Conservation (phyloP, 2,888 invertebrate species). For the Tenthredo notha region DNA sequence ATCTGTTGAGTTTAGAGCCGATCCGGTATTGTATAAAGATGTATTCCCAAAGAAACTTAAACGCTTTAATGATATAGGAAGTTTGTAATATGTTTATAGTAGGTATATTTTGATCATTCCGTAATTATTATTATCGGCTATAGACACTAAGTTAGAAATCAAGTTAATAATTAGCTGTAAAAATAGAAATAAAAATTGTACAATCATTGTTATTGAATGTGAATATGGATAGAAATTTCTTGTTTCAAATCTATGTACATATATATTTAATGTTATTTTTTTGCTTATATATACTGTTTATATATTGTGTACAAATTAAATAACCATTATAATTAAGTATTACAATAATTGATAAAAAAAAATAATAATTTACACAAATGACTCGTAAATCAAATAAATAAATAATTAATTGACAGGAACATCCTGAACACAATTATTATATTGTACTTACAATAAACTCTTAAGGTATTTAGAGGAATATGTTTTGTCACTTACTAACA, state of each 20-base stretch:
- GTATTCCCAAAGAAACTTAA: slow-evolving; percentile 92
- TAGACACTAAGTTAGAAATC: not conserved
- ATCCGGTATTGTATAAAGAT: slow-evolving; percentile 95
- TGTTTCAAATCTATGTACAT: slow-evolving; percentile 47
- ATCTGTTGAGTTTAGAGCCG: slow-evolving; percentile 95
- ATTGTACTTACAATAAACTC: slow-evolving; percentile 12
- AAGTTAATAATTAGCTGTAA: slow-evolving; percentile 6
- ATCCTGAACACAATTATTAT: slow-evolving; percentile 25
- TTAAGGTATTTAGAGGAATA: not conserved
- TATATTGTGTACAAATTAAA: slow-evolving; percentile 45
- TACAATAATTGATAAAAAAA: slow-evolving; percentile 13
- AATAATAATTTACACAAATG: slow-evolving; percentile 37
- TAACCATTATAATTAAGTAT: slow-evolving; percentile 25
- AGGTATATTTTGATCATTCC: slow-evolving; percentile 44
- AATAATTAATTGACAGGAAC: slow-evolving; percentile 39
- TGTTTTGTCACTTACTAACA: slow-evolving; percentile 11
- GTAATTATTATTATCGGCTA: slow-evolving; percentile 18
- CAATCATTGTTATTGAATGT: slow-evolving; percentile 43
- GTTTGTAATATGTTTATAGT: slow-evolving; percentile 82
- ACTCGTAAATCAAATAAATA: slow-evolving; percentile 40
- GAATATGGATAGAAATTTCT: slow-evolving; percentile 34
- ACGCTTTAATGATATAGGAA: slow-evolving; percentile 93
- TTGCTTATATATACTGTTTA: slow-evolving; percentile 39
- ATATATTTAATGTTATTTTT: slow-evolving; percentile 41
- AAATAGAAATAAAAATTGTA: not conserved